A percentile compares a stretch with the other conserved stretches of the same genome.
Conservation (phyloP, 2,797 vertebrate genomes). For the Onychomys leucogaster region DNA sequence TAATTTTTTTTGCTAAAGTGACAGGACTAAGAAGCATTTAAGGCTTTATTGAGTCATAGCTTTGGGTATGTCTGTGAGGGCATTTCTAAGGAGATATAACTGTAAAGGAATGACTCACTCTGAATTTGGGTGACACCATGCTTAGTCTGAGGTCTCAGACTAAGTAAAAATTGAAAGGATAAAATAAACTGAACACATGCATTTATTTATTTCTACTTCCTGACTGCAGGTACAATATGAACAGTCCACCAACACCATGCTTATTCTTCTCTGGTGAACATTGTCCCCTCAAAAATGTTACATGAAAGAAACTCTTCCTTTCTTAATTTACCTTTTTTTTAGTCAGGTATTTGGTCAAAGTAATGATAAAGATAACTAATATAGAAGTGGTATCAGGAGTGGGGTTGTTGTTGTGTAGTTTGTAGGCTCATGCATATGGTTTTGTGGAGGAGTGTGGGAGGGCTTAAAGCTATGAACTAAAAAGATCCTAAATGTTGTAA, state of each 20-base stretch:
- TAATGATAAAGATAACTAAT: not conserved
- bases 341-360: not conserved
- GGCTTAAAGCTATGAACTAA: not conserved
- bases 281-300: not conserved
- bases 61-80: not conserved
- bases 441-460: not conserved
- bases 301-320: not conserved
- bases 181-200: not conserved
- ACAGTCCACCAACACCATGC: not conserved
- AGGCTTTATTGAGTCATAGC: not conserved
- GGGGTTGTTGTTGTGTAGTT: not conserved
- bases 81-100: not conserved
- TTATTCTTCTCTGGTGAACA: not conserved
- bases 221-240: not conserved
- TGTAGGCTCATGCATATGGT: not conserved
- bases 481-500: not conserved
- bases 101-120: not conserved
- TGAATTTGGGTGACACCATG: not conserved
- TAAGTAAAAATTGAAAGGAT: not conserved
- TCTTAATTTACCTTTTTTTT: not conserved
- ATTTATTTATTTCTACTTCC: not conserved
- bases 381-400: not conserved
- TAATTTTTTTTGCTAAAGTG: not conserved
- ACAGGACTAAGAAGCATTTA: not conserved
- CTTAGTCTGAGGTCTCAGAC: not conserved